These are phyloP conservation scores for Rafetus swinhoei DNA, from an alignment of 2,113 vertebrate genomes.

Conservation along the genomic window DNA sequence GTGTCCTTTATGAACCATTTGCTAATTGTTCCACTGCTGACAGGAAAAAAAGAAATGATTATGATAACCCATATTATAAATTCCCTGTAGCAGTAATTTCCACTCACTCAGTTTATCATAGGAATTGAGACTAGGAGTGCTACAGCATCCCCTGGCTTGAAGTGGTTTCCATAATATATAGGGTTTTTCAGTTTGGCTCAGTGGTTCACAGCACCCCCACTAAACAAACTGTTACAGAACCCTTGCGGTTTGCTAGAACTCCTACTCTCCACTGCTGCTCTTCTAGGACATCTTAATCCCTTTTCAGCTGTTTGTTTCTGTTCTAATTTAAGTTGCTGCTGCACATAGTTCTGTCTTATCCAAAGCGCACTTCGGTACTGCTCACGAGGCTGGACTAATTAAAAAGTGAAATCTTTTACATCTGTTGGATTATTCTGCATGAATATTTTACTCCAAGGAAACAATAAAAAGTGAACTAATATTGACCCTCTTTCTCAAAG, in stretches of 20 bases:
- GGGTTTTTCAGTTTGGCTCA: too few species aligned
- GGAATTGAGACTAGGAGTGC: too few species aligned
- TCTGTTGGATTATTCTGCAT: neutral
- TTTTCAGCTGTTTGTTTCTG: conserved; percentile 34
- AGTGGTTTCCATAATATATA: too few species aligned
- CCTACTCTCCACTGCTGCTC: neutral
- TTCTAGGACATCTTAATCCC: conserved; percentile 49
- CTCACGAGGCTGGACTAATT: neutral
- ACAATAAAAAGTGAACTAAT: neutral
- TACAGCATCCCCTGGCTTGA: too few species aligned
- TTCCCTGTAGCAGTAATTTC: conserved; percentile 45
- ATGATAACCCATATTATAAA: conserved; percentile 42
- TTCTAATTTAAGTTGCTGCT: conserved; percentile 33
- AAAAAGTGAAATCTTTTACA: neutral
- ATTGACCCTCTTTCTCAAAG: neutral
- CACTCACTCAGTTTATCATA: neutral
- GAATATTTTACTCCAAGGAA: neutral
- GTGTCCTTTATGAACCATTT: conserved; percentile 6
- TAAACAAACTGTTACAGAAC: too few species aligned
- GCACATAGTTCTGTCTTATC: neutral
- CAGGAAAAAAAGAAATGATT: conserved; percentile 19
- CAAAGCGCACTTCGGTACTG: neutral
- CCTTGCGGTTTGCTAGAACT: conserved; percentile 23
- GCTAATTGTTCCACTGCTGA: conserved; percentile 19
- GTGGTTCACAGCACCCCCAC: too few species aligned